Evolutionary conservation across 2,888 invertebrate genomes (phyloP), one percentile per base, ranked within the genome.

Genomic region (Ormyrus nitidulus): DNA sequence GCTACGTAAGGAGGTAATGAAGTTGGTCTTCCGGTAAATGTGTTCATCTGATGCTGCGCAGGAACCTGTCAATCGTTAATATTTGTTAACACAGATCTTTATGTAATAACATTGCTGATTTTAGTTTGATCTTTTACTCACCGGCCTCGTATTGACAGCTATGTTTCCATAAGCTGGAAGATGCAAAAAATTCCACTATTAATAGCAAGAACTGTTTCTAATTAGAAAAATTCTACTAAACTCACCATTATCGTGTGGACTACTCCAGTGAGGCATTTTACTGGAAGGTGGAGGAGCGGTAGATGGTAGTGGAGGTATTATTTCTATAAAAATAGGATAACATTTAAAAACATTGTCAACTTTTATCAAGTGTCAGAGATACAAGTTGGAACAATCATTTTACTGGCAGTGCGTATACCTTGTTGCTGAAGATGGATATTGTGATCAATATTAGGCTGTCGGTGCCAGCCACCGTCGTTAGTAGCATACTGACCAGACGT

Each of bases 251-350:
- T 90, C 88, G 82, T 87, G 88, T 82, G 88, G 84, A 82, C 84
- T 87, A 84, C 86, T 88, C 89, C 89, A 88, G 71, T 89, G 88
- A 83, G 85, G 84, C 84, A 85, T 87, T 86, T 88, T 88, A 83
- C 72, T 83, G 81, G 88, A 86, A 80, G 90, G 91, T 81, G 93
- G 93, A 82, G 93, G 93, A 83, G 92, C 92, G 82, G 91, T 92
- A 86, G 92, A 91, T 86, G 93, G 93, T 87, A 93, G 90, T 81
- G 93, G 93, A 85, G 93, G 93, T 85, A 93, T 93, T 88, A 92
- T 91, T 91, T 93, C 93, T 91, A 92, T 89, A 82, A 83, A 72
- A 79, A 82, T 85, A 59, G 4, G 11, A 48, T 62, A 53, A 65
- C 7, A 34, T 34, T 34, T 34, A 34, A 4, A 34, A 34, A 34